Evolutionary conservation across 30 jellyfish, hydroid and myxozoan genomes (phyloP).

Genomic region (Aurelia coerulea): DNA sequence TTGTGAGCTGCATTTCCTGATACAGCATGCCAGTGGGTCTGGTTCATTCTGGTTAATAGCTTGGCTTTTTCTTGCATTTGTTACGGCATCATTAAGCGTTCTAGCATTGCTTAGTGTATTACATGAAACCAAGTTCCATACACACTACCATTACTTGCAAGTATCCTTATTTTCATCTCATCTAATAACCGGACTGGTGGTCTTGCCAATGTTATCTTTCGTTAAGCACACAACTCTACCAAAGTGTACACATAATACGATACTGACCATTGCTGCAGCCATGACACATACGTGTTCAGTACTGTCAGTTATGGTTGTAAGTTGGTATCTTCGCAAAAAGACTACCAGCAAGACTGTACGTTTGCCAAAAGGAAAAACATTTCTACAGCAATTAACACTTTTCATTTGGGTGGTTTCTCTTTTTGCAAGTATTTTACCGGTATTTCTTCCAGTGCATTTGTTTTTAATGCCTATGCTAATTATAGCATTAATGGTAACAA

Average conservation of each 20-base stretch:
- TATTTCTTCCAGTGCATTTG: background rate
- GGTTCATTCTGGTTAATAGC: background rate
- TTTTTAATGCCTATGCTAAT: background rate
- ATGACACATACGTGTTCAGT: background rate
- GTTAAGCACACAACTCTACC: background rate
- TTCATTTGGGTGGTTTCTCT: background rate
- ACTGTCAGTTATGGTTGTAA: background rate
- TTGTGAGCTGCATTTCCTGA: background rate
- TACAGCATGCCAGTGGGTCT: background rate
- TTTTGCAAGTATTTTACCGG: background rate
- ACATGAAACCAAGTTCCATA: background rate
- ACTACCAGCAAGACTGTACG: background rate
- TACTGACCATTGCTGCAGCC: slow-evolving; percentile 1
- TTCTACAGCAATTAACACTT: background rate
- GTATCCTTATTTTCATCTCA: background rate
- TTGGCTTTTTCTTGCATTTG: background rate
- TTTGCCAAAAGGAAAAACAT: background rate
- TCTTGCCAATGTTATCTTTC: background rate
- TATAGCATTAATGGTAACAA: background rate
- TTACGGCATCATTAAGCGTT: background rate
- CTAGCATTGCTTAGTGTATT: background rate
- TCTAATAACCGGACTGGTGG: background rate
- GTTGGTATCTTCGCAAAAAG: background rate
- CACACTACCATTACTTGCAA: background rate
- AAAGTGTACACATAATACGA: background rate